Evolutionary conservation across 2,888 invertebrate genomes (phyloP).

Genomic region (Yponomeuta cagnagella): DNA sequence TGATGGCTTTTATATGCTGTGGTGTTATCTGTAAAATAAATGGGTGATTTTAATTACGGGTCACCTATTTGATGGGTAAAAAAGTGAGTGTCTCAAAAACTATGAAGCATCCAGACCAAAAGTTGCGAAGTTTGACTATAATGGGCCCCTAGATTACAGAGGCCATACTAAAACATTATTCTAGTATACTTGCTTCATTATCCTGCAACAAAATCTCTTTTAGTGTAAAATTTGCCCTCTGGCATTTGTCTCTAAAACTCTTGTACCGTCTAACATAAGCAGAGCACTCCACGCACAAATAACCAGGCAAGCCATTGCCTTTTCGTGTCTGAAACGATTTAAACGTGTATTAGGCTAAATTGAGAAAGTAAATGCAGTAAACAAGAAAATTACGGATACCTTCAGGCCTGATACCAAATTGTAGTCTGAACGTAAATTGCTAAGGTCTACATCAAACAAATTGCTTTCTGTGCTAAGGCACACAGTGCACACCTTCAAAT

Average conservation of each 20-base stretch:
- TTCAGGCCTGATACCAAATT: constrained; percentile 52
- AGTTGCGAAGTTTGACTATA: too few relatives aligned
- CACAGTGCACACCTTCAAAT: constrained; percentile 52
- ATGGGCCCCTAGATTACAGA: too few relatives aligned
- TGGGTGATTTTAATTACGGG: not conserved
- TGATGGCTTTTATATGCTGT: constrained; percentile 35
- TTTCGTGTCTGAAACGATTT: constrained; percentile 39
- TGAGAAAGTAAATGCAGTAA: too few relatives aligned
- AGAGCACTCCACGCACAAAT: constrained; percentile 53
- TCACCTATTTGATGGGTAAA: too few relatives aligned
- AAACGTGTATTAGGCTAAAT: constrained; percentile 1
- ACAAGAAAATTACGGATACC: constrained; percentile 33
- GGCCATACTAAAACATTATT: not conserved
- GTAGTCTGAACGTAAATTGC: constrained; percentile 46
- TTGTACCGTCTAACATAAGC: constrained; percentile 43
- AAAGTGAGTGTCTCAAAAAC: too few relatives aligned
- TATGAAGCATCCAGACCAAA: too few relatives aligned
- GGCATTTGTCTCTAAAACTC: constrained; percentile 56
- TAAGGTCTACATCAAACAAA: constrained; percentile 44
- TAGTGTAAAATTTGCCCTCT: constrained; percentile 50
- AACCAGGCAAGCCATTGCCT: constrained; percentile 49
- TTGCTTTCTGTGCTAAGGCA: constrained; percentile 52
- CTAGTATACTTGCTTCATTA: constrained; percentile 40
- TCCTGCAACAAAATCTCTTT: constrained; percentile 45
- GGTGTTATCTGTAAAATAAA: constrained; percentile 45